Evolutionary conservation across 2,797 vertebrate species (phyloP), one percentile per base, ranked within the genome.

Genomic region (Crossoptilon crossoptilon): DNA sequence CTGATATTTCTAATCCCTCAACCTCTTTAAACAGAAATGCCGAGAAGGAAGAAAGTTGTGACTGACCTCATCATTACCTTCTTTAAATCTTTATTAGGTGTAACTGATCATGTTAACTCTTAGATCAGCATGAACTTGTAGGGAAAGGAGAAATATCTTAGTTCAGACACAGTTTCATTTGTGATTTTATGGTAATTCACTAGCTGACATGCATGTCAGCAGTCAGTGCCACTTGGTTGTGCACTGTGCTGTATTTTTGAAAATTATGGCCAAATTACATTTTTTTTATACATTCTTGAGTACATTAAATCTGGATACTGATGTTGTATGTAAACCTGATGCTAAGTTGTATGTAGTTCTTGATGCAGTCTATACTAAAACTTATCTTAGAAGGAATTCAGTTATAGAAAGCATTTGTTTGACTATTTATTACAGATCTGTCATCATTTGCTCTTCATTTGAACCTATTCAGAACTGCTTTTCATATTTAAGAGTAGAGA

Each of bases 1-100:
- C 94, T 97, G 96, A 48, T 96, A 92, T 94, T 96, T 93, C 92
- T 96, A 90, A 96, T 96, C 86, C 82, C 51, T 94, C 84, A 94
- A 66, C 26, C 23, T 93, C 96, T 96, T 96, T 77, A 78, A 94
- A 93, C 91, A 46, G 94, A 88, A 94, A 83, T 55, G 64, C 81
- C 74, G 46, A 90, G 49, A 70, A 80, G 63, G 63, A 92, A n/a
- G 63, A 88, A 77, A 72, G 14, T 91, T 93, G 35, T 1, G 0
- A 66, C 33, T 96, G 84, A 93, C 90, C 29, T 94, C 66, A 51
- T 88, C 21, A 27, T 71, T 96, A 75, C 46, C 15, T 78, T 91
- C n/a, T 69, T 62, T 92, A 70, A 91, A 66, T 94, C 51, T 94
- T 92, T 94, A 71, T 71, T 91, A 81, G n/a, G 18, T 62, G 64